Conservation (phyloP, 2,888 invertebrate species). For the Eilema sororculum region DNA sequence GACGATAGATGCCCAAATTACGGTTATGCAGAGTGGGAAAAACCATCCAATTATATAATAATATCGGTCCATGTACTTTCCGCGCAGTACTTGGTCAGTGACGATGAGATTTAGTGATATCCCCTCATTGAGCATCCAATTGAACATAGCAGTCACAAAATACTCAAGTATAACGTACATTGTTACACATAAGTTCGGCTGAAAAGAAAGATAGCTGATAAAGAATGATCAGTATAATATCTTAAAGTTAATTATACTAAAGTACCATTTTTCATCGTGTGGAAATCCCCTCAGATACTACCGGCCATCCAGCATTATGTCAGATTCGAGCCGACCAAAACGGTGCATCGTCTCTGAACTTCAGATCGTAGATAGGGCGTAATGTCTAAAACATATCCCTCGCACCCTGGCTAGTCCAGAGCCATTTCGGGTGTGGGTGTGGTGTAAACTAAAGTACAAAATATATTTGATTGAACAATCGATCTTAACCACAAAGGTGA, state of each 20-base stretch:
- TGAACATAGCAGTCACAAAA: slow-evolving; percentile 95
- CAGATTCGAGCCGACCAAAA: no score
- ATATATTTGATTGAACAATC: no score
- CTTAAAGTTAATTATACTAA: background rate
- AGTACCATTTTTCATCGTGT: no score
- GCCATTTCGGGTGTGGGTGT: no score
- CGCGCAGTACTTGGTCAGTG: slow-evolving; percentile 91
- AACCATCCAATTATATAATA: slow-evolving; percentile 92
- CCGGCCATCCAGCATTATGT: no score
- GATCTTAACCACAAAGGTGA: no score
- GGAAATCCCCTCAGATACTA: no score
- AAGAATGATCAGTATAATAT: background rate
- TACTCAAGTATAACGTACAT: slow-evolving; percentile 95
- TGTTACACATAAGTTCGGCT: slow-evolving; percentile 94
- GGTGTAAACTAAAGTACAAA: no score
- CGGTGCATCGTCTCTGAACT: no score
- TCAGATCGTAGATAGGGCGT: no score
- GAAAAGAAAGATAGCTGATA: slow-evolving; percentile 44
- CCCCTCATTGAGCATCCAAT: slow-evolving; percentile 99
- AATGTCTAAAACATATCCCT: no score
- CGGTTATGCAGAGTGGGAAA: slow-evolving; percentile 89
- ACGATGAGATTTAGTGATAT: slow-evolving; percentile 95
- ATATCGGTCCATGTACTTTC: slow-evolving; percentile 83
- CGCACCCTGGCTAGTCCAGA: no score
- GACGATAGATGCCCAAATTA: slow-evolving; percentile 87